These are phyloP conservation scores for Cavia aperea DNA, from an alignment of 2,113 vertebrate species.

Conservation along the genomic window DNA sequence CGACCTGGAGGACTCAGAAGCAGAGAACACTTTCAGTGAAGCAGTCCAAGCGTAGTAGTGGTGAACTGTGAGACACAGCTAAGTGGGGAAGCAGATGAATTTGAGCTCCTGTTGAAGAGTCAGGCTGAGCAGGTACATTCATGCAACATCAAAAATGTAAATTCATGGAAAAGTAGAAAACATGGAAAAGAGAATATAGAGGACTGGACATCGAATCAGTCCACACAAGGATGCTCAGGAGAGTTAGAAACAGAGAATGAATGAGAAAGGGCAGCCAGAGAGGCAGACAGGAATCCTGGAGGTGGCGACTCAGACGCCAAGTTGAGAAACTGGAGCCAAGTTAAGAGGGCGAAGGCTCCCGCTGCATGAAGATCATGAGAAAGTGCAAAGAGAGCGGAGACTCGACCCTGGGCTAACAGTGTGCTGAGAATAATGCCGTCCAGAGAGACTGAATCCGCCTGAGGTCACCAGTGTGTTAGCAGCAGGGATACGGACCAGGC, in stretches of 20 bases:
- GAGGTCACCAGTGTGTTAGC: background rate
- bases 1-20: background rate
- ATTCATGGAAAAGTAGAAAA: background rate
- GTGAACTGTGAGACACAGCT: accelerated
- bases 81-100: too few species aligned
- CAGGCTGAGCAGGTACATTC: too few species aligned
- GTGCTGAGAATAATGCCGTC: too few species aligned
- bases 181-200: accelerated
- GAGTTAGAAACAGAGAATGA: background rate
- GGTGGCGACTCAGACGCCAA: background rate
- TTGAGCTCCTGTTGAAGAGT: background rate
- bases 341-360: accelerated
- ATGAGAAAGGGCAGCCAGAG: too few species aligned
- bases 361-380: accelerated
- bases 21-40: background rate
- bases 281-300: background rate
- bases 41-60: accelerated
- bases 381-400: background rate
- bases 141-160: background rate
- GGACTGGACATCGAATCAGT: too few species aligned
- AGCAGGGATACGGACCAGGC: too few species aligned
- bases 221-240: background rate
- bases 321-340: background rate
- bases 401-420: too few species aligned
- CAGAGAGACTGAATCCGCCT: background rate